These are phyloP conservation scores for Dinomys branickii DNA, from an alignment of 2,113 vertebrate genomes.

Conservation along the genomic window DNA sequence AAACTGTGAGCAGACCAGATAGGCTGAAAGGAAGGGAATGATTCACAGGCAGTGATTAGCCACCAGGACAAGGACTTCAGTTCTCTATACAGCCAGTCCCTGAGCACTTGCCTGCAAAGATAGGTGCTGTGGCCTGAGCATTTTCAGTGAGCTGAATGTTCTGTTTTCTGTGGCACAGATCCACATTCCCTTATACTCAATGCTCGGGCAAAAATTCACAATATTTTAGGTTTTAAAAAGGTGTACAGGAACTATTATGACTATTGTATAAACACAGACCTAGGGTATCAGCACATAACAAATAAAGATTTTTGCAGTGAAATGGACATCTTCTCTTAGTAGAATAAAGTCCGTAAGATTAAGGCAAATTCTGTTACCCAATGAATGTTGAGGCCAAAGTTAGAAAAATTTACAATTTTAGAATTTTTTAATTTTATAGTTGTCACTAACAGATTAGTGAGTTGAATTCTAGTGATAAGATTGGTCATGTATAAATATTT, in stretches of 20 bases:
- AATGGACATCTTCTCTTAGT: not conserved
- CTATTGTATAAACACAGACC: not conserved
- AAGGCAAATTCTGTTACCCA: not conserved
- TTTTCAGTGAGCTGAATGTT: not conserved
- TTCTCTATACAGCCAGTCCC: not conserved
- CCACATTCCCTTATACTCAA: not conserved
- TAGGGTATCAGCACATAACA: not conserved
- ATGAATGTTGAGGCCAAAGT: not conserved
- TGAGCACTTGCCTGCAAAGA: not conserved
- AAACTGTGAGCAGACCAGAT: not conserved
- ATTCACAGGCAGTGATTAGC: not conserved
- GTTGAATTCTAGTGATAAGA: not conserved
- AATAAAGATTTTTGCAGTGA: not conserved
- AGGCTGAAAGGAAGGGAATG: not conserved
- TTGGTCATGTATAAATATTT: not conserved
- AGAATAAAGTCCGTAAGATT: not conserved
- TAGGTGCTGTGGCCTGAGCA: not conserved
- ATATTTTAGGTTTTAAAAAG: not conserved
- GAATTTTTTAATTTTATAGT: constrained; percentile 9
- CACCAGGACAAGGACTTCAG: not conserved
- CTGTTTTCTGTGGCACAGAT: not conserved
- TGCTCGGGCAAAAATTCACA: not conserved
- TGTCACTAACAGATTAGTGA: not conserved
- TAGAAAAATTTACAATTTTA: not conserved
- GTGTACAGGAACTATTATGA: not conserved